These are phyloP conservation scores for Stichopus chloronotus DNA, from an alignment of 35 echinoderm and acorn worm genomes.

Conservation along the genomic window DNA sequence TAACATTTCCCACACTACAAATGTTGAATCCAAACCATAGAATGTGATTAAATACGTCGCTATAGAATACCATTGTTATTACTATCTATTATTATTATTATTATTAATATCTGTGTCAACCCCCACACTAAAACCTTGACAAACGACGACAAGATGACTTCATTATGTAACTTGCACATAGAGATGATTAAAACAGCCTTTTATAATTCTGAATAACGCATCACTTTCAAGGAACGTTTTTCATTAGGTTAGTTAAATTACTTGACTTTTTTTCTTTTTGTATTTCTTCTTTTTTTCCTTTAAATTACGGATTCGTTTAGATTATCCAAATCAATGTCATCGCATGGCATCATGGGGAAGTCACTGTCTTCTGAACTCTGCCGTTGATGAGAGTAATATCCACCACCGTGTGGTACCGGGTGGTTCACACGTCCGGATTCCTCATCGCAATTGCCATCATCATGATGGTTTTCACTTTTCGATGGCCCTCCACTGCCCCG, in stretches of 20 bases:
- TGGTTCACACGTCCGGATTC: neutral
- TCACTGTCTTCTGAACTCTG: conserved; percentile 50
- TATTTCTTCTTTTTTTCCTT: neutral
- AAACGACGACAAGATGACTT: too few relatives aligned
- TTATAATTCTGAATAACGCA: too few relatives aligned
- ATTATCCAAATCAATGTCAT: conserved; percentile 54
- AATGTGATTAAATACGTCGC: too few relatives aligned
- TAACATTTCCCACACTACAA: too few relatives aligned
- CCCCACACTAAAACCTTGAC: too few relatives aligned
- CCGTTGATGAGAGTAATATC: conserved; percentile 32
- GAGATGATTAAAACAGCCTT: neutral
- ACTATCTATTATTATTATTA: too few relatives aligned
- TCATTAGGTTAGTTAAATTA: neutral
- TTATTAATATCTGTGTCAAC: too few relatives aligned
- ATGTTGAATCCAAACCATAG: too few relatives aligned
- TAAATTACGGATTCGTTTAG: conserved; percentile 44
- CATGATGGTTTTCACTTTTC: neutral
- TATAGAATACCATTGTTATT: too few relatives aligned
- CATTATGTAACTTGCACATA: neutral
- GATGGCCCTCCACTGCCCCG: neutral
- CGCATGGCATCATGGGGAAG: conserved; percentile 41
- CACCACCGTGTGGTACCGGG: neutral
- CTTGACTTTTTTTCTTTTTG: neutral
- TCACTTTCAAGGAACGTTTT: neutral
- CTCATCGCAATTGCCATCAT: neutral